Base-by-base conservation (phyloP, 2,888 invertebrate genomes). In the Nycteola revayana region DNA sequence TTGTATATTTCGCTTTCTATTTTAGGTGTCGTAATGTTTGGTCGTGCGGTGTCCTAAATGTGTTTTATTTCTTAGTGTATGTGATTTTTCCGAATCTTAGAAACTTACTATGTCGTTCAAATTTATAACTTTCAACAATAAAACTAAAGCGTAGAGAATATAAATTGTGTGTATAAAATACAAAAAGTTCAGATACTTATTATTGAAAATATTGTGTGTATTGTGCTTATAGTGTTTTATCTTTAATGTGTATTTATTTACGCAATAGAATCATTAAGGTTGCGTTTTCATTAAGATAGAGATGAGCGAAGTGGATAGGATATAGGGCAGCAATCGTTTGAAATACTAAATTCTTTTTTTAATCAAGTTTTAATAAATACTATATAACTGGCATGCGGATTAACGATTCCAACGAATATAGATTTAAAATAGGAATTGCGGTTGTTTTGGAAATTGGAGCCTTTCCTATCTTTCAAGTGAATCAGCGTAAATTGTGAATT, bases 21-120 rank as follows among this genome's bases (percentile, higher is more conserved):
- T 79, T 75, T 84, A 82, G 77, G 66, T 82, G 81, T 83, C 63
- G 83, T 80, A 61, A 75, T 61, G 66, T 72, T 75, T 68, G 72
- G 58, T 77, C 72, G 76, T 82, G 72, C 66, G 51, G 73, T 74
- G 77, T 77, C 60, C 64, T 65, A 66, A 70, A 69, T 73, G 73
- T 77, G 49, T 69, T 77, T 74, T 41, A 52, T 67, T 81, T 71
- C 45, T 66, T 74, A 74, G 80, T 82, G 65, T 54, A 70, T 67
- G 78, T 84, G 76, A 59, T 73, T 79, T 76, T 80, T 72, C 67
- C 60, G 62, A 75, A 68, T 78, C 72, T 78, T 81, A 79, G 71
- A 63, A 52, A 57, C 48, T 47, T 56, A 53, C 48, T 60, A 48
- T 57, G 42, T 45, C 34, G 47, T 34, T 39, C 39, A 42, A 49